These are phyloP conservation scores for Gila robusta DNA, from an alignment of 2,797 vertebrate genomes.

Conservation along the genomic window DNA sequence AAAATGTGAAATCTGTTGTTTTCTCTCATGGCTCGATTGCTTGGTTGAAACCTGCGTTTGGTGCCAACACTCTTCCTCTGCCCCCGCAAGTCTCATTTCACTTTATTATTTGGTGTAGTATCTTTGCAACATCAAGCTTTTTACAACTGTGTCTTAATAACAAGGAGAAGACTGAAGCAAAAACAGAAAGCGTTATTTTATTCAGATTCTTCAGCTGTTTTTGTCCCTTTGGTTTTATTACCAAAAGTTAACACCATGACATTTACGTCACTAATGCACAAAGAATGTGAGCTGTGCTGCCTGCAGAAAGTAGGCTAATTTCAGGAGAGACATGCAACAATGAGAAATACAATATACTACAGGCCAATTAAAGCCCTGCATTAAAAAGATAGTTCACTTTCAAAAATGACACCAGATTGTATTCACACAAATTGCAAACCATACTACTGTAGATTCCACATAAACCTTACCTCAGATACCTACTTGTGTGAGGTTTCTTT, in stretches of 20 bases:
- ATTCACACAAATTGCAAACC: slow-evolving; percentile 2
- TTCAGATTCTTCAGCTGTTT: background rate
- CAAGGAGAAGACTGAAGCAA: background rate
- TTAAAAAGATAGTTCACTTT: slow-evolving; percentile 27
- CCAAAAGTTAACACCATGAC: background rate
- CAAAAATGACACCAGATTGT: background rate
- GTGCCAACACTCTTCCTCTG: background rate
- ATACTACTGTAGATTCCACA: background rate
- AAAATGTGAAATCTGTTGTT: slow-evolving; percentile 18
- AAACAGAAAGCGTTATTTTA: background rate
- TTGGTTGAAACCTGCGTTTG: slow-evolving; percentile 7
- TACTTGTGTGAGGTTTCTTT: background rate
- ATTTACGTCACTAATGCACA: background rate
- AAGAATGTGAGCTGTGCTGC: background rate
- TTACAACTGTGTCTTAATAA: slow-evolving; percentile 12
- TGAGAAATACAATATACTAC: slow-evolving; percentile 26
- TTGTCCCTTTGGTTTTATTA: background rate
- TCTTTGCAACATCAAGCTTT: background rate
- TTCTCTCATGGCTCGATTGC: slow-evolving; percentile 1
- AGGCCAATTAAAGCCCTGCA: background rate
- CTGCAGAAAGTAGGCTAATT: background rate
- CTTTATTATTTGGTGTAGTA: slow-evolving; percentile 11
- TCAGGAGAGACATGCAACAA: background rate
- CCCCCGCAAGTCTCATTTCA: background rate
- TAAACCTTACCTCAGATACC: background rate